Conservation (phyloP, 2,888 invertebrate genomes). For the Dryobotodes eremita region DNA sequence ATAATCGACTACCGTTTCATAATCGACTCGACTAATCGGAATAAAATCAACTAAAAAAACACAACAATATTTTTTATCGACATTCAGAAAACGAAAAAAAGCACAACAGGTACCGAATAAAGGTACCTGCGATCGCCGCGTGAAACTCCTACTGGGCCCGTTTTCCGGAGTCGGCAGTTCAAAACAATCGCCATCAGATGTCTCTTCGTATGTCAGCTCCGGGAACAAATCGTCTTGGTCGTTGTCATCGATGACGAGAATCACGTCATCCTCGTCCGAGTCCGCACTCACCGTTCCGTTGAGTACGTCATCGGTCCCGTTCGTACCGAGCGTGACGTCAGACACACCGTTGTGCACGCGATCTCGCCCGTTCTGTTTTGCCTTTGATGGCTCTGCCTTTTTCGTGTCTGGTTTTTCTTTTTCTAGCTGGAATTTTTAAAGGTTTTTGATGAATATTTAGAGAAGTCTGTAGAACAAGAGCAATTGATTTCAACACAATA, state of each 20-base stretch:
- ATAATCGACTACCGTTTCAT: not conserved
- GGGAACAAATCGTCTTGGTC: conserved; percentile 87
- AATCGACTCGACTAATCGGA: not conserved
- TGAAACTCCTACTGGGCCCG: conserved; percentile 81
- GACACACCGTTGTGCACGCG: conserved; percentile 72
- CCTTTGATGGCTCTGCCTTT: conserved; percentile 65
- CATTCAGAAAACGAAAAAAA: conserved; percentile 38
- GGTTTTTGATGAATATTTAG: not conserved
- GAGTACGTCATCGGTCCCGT: conserved; percentile 68
- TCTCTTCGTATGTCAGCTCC: conserved; percentile 87
- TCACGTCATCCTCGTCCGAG: conserved; percentile 76
- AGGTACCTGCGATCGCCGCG: conserved; percentile 87
- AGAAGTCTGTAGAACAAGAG: not conserved
- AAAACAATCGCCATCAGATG: conserved; percentile 81
- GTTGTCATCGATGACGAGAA: conserved; percentile 78
- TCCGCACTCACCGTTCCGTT: conserved; percentile 82
- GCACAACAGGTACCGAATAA: conserved; percentile 67
- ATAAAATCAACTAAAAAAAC: conserved; percentile 47
- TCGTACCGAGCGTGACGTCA: conserved; percentile 66
- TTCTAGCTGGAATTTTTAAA: conserved; percentile 74
- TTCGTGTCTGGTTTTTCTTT: conserved; percentile 74
- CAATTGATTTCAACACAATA: not conserved
- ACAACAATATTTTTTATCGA: conserved; percentile 8
- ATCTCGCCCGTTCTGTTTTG: conserved; percentile 78
- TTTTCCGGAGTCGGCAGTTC: conserved; percentile 79